Evolutionary conservation across 2,888 invertebrate genomes (phyloP), one percentile per base, ranked within the genome.

Genomic region (Drosophila maculinotata): DNA sequence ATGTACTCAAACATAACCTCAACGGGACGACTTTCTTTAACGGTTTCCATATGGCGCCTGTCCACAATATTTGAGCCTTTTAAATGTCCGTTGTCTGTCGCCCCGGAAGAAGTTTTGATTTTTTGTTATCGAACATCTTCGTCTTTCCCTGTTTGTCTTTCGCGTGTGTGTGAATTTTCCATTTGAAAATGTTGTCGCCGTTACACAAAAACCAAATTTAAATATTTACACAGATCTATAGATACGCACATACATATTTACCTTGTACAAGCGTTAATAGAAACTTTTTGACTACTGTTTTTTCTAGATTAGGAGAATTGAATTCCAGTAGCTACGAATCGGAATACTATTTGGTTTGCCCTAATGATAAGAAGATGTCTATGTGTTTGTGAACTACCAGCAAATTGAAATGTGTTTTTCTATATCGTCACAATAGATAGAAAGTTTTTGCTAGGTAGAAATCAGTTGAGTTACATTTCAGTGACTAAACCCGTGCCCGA

Each of bases 321-420:
- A 83, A 82, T 82, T 79, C 79, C 85, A 67, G 79, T 80, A 80
- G 85, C 84, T 48, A 53, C 66, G 63, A 78, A 69, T 64, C 42
- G 42, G 26, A 63, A 47, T 39, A 39, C 28, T 76, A 56, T 78
- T 79, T 82, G 72, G 17, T 48, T 44, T 63, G 44, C 39, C 45
- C 35, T 14, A 51, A 51, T 62, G 73, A 73, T 73, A 73, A 75
- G 70, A 28, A 38, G 26, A 45, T 39, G 12, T 36, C 38, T 25
- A 5, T 39, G 36, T 52, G 54, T 51, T 38, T 45, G 41, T 48
- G 26, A 4, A 17, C 10, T 52, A 42, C 17, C 20, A 45, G 39
- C 38, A 51, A 45, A 64, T 41, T 63, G 64, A 64, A 51, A 64
- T 52, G 54, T 65, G 35, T 23, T 8, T 44, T 23, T n/a, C n/a